phyloP scores from a whole-genome alignment of 2,797 vertebrate genomes.

The Numenius phaeopus region DNA sequence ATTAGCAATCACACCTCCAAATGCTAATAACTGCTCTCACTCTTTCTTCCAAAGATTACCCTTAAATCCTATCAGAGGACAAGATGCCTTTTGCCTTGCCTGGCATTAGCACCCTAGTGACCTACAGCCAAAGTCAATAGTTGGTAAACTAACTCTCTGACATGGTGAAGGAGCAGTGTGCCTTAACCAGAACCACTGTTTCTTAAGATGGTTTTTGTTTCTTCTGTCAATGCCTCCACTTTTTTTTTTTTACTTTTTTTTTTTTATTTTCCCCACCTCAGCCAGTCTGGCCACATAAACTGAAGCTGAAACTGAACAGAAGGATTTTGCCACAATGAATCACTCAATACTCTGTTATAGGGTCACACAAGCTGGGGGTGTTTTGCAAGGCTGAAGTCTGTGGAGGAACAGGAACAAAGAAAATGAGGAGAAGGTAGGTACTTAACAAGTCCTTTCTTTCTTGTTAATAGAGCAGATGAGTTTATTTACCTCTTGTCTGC shows the following conservation, averaged over 20 bases:
- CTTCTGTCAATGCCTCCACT: not conserved
- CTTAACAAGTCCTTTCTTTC: not conserved
- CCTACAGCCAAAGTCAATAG: slow-evolving; percentile 17
- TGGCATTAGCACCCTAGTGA: slow-evolving; percentile 46
- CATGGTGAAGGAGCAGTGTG: not conserved
- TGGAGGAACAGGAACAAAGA: not conserved
- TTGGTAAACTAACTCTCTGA: not conserved
- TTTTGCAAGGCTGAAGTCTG: slow-evolving; percentile 8
- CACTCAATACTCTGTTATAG: not conserved
- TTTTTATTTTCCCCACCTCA: not conserved
- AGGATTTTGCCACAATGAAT: slow-evolving; percentile 22
- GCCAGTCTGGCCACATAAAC: not conserved
- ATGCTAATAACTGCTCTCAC: slow-evolving; percentile 40
- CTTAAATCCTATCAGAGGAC: slow-evolving; percentile 66
- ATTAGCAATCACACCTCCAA: slow-evolving; percentile 34
- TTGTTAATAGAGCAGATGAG: not conserved
- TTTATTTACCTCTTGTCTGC: slow-evolving; percentile 11
- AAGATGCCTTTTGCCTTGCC: slow-evolving; percentile 50
- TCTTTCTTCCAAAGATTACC: slow-evolving; percentile 57
- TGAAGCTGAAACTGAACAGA: not conserved
- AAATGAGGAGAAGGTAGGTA: slow-evolving; percentile 37
- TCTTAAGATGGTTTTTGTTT: not conserved
- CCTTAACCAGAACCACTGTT: not conserved
- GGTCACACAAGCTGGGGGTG: not conserved
- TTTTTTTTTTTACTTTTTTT: not conserved